phyloP scores from a whole-genome alignment of 2,888 invertebrate species.

The Osmoderma eremita region DNA sequence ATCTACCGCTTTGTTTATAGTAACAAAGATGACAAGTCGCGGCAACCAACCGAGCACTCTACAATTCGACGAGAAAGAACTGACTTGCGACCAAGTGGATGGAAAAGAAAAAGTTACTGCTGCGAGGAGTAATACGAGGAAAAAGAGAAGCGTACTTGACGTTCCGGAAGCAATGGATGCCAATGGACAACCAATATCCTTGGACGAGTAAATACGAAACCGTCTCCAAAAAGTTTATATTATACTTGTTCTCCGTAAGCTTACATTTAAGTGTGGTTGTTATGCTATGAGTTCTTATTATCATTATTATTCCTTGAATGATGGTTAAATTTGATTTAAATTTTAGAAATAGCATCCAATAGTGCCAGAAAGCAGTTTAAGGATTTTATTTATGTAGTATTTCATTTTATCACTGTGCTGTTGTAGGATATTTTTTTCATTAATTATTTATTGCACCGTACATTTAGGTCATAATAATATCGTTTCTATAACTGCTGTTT shows the following conservation, averaged over 20 bases:
- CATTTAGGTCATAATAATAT: too few species aligned
- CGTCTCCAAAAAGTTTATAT: too few species aligned
- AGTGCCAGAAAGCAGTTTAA: too few species aligned
- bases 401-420: too few species aligned
- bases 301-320: neutral
- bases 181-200: constrained; percentile 22
- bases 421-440: too few species aligned
- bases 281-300: neutral
- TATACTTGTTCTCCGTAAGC: neutral
- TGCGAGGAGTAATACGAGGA: neutral
- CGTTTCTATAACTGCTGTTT: too few species aligned
- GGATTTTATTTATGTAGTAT: too few species aligned
- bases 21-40: constrained; percentile 16
- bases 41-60: constrained; percentile 8
- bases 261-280: too few species aligned
- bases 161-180: constrained; percentile 31
- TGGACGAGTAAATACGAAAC: neutral
- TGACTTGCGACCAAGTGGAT: constrained; percentile 6
- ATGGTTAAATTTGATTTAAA: too few species aligned
- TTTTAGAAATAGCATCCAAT: too few species aligned
- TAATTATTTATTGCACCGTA: too few species aligned
- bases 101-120: constrained; percentile 1
- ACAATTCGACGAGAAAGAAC: constrained; percentile 18
- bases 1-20: neutral
- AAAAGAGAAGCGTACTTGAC: constrained; percentile 24